Conservation (phyloP, 2,113 vertebrate genomes). For the Craseonycteris thonglongyai region DNA sequence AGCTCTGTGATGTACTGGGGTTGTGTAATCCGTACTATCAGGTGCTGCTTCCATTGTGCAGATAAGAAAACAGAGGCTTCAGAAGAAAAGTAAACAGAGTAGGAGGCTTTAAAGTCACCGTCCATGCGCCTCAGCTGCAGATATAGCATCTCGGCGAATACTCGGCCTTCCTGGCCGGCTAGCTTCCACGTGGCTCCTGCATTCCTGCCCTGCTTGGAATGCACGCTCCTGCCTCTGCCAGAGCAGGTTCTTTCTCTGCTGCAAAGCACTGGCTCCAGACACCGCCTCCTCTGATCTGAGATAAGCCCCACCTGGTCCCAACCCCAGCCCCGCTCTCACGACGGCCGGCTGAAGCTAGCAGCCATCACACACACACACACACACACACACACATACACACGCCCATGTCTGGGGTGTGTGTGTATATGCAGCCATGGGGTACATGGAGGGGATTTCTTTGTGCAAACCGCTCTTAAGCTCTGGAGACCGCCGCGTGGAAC, state of each 20-base stretch:
- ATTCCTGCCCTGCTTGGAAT: background rate
- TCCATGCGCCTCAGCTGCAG: background rate
- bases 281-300: background rate
- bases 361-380: accelerated
- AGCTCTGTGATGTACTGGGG: background rate
- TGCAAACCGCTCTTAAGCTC: background rate
- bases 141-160: background rate
- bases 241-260: background rate
- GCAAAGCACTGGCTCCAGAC: background rate
- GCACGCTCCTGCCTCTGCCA: background rate
- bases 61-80: background rate
- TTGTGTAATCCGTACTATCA: background rate
- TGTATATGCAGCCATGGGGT: accelerated
- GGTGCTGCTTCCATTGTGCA: background rate
- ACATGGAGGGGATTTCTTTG: background rate
- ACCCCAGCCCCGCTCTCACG: no score
- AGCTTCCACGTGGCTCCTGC: background rate
- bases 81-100: background rate
- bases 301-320: background rate
- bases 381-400: no score
- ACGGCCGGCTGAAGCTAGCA: background rate
- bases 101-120: background rate
- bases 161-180: background rate
- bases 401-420: background rate
- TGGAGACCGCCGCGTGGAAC: background rate